Conservation (phyloP, 2,113 vertebrate species). For the Gasterosteus nipponicus region DNA sequence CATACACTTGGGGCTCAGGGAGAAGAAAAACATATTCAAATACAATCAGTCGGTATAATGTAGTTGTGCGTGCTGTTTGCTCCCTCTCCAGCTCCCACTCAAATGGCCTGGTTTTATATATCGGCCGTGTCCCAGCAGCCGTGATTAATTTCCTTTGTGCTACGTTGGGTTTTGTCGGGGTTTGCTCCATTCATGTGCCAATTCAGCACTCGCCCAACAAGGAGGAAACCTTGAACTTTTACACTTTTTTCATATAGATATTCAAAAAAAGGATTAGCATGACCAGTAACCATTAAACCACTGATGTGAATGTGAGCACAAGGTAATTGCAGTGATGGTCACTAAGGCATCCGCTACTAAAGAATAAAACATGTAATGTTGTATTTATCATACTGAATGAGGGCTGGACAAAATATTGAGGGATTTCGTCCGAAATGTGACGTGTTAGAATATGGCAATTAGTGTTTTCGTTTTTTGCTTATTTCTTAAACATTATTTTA, state of each 20-base stretch:
- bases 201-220: not conserved
- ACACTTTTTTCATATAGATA: not conserved
- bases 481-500: not conserved
- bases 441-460: not conserved
- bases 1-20: not conserved
- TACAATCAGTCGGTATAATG: conserved; percentile 20
- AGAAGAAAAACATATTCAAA: not conserved
- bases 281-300: not conserved
- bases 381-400: not conserved
- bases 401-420: not conserved
- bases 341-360: not conserved
- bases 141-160: conserved; percentile 50
- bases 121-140: conserved; percentile 32
- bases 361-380: not conserved
- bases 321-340: not conserved
- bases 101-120: conserved; percentile 43
- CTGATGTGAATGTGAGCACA: not conserved
- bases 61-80: conserved; percentile 6
- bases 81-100: conserved; percentile 21
- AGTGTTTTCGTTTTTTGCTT: not conserved
- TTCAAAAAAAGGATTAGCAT: not conserved
- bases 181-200: conserved; percentile 34
- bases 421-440: not conserved
- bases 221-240: conserved; percentile 31
- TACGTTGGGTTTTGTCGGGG: conserved; percentile 36